Evolutionary conservation across 92 coral and sea anemone species (phyloP).

Genomic region (Montipora capitata): DNA sequence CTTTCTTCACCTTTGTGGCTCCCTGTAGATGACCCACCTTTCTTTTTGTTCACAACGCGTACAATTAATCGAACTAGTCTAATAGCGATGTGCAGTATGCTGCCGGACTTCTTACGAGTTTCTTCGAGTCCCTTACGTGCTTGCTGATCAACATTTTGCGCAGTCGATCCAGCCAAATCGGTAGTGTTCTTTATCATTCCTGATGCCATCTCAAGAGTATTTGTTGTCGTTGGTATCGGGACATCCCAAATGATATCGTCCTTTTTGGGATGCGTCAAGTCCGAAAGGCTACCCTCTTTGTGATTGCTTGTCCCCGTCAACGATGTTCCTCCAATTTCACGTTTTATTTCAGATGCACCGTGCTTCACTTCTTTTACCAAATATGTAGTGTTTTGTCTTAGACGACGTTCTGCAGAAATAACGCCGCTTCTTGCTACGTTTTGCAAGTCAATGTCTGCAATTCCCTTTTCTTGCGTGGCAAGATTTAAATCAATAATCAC

Average conservation of each 20-base stretch:
- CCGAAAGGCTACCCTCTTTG: not conserved
- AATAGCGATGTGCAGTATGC: conserved; percentile 84
- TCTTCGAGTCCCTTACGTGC: conserved; percentile 73
- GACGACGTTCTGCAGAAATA: conserved; percentile 40
- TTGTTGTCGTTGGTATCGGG: not conserved
- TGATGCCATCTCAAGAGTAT: conserved; percentile 65
- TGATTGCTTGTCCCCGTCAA: conserved; percentile 11
- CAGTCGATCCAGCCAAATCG: conserved; percentile 65
- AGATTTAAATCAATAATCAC: conserved; percentile 44
- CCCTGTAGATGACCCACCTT: conserved; percentile 23
- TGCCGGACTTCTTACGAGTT: conserved; percentile 82
- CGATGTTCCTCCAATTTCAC: not conserved
- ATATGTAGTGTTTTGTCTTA: conserved; percentile 27
- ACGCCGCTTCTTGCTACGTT: conserved; percentile 21
- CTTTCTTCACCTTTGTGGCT: conserved; percentile 42
- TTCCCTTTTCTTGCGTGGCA: conserved; percentile 17
- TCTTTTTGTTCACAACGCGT: conserved; percentile 77
- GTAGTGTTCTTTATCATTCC: conserved; percentile 70
- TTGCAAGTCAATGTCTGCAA: conserved; percentile 28
- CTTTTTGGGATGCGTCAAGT: not conserved
- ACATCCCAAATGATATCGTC: not conserved
- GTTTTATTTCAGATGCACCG: conserved; percentile 28
- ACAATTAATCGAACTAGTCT: conserved; percentile 80
- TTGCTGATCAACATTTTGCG: conserved; percentile 54
- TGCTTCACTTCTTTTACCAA: conserved; percentile 1